Percentiles rank a stretch among this genome's conserved stretches.
These are phyloP conservation scores for Leptinotarsa defecta DNA, from an alignment of 1,140 invertebrate genomes.

Conservation along the genomic window DNA sequence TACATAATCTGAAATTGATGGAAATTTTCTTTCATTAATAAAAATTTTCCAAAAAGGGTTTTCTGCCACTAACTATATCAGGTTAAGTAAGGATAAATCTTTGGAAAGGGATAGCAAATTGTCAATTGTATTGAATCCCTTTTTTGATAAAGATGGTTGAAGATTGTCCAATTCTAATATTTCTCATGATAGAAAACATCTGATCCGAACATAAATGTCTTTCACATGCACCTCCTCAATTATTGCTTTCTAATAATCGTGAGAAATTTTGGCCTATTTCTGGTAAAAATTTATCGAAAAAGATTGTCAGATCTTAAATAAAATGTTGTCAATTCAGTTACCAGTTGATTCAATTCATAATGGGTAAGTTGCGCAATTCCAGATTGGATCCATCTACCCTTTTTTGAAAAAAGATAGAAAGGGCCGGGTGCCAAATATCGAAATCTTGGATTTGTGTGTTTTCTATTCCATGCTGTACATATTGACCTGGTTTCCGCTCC, in stretches of 20 bases:
- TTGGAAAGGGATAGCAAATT: background rate
- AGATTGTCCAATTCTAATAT: background rate
- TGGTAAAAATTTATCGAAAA: background rate
- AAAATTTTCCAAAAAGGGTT: background rate
- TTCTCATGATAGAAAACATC: background rate
- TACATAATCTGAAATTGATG: background rate
- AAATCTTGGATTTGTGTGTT: slow-evolving; percentile 52
- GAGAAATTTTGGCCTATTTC: background rate
- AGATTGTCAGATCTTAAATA: background rate
- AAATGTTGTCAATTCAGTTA: background rate
- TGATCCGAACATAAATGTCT: background rate
- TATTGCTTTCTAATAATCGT: background rate
- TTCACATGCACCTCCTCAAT: background rate
- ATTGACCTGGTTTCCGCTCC: slow-evolving; percentile 52
- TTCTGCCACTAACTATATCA: background rate
- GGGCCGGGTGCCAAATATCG: slow-evolving; percentile 30
- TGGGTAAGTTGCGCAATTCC: background rate
- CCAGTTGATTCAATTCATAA: background rate
- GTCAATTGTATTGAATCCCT: background rate
- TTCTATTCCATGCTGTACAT: slow-evolving; percentile 54
- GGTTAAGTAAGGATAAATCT: background rate
- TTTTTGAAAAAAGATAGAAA: slow-evolving; percentile 36
- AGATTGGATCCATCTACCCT: background rate
- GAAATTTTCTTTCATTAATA: background rate
- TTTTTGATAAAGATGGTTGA: background rate